These are phyloP conservation scores for Bombus superbus DNA, from an alignment of 1,140 invertebrate genomes.

Conservation along the genomic window DNA sequence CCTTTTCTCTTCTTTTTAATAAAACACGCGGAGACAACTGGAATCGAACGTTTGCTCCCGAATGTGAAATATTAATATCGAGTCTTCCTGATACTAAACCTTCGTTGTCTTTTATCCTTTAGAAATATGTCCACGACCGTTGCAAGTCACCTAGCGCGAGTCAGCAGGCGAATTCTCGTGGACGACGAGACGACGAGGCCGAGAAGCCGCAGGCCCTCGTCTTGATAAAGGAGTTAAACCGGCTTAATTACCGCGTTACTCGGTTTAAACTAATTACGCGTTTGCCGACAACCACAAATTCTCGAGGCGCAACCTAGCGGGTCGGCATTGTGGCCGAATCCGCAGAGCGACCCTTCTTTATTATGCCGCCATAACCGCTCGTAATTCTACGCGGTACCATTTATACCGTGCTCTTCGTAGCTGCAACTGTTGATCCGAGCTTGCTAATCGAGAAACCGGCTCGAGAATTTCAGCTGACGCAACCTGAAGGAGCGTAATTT, in stretches of 20 bases:
- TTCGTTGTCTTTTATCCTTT: neutral
- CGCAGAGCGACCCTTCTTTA: constrained; percentile 36
- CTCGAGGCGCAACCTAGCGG: constrained; percentile 47
- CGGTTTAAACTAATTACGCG: constrained; percentile 65
- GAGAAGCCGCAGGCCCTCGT: constrained; percentile 43
- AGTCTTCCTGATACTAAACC: neutral
- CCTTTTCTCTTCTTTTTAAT: neutral
- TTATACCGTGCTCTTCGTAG: neutral
- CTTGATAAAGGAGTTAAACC: constrained; percentile 64
- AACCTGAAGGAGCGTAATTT: neutral
- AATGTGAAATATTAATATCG: neutral
- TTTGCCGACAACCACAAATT: constrained; percentile 59
- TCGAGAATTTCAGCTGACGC: neutral
- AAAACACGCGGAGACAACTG: neutral
- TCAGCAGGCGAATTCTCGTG: neutral
- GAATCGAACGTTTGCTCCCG: neutral
- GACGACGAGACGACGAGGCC: neutral
- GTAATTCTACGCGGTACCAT: constrained; percentile 16
- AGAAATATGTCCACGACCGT: neutral
- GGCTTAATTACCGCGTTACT: constrained; percentile 64
- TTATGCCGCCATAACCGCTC: constrained; percentile 23
- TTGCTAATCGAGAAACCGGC: neutral
- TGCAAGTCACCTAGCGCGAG: neutral
- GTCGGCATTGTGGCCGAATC: constrained; percentile 49
- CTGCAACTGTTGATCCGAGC: constrained; percentile 25